Conservation (phyloP, 2,797 vertebrate species). For the Anguilla obscura region DNA sequence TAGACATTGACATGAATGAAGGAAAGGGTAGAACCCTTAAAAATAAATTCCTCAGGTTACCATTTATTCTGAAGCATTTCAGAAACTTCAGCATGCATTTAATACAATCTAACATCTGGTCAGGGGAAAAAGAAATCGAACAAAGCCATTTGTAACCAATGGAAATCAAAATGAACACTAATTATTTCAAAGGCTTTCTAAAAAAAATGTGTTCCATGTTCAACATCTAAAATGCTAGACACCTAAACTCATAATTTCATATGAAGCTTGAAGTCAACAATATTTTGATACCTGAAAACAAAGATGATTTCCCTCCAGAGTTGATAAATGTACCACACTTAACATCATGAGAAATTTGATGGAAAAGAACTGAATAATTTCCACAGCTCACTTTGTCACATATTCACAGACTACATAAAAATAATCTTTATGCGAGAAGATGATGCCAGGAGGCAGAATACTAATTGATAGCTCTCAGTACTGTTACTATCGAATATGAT, state of each 20-base stretch:
- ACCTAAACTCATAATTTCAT: background rate
- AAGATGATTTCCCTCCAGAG: no score
- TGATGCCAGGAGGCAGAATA: background rate
- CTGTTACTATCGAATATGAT: background rate
- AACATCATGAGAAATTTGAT: background rate
- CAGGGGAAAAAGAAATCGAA: background rate
- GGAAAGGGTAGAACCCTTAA: no score
- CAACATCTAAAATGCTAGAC: background rate
- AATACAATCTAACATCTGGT: background rate
- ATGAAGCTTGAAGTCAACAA: background rate
- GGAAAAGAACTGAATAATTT: background rate
- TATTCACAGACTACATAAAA: background rate
- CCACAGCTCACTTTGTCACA: background rate
- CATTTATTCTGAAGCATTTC: background rate
- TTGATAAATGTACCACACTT: background rate
- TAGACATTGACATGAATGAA: no score
- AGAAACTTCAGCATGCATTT: background rate
- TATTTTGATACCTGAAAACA: background rate
- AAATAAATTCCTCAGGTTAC: no score
- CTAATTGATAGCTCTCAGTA: background rate
- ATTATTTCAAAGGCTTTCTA: background rate
- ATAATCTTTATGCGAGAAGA: background rate
- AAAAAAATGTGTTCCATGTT: background rate
- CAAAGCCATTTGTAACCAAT: background rate
- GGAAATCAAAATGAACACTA: background rate